Percentiles rank a stretch among this genome's conserved stretches.
phyloP scores from a whole-genome alignment of 2,797 vertebrate genomes.

The Hydrophis major region DNA sequence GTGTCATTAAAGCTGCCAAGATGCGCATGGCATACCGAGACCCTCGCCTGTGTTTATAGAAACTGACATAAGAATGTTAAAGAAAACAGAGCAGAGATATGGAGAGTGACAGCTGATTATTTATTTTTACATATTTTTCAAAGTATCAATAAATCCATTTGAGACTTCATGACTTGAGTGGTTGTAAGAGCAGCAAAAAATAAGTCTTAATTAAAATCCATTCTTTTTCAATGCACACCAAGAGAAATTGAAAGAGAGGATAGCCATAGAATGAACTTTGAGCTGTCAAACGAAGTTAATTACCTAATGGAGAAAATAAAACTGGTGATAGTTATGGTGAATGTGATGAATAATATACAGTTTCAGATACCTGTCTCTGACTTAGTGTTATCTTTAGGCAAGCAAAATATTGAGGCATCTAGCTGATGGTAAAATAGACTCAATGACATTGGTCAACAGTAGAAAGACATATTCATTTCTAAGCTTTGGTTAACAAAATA shows the following conservation, averaged over 20 bases:
- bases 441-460: not conserved
- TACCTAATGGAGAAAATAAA: not conserved
- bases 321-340: not conserved
- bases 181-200: constrained; percentile 13
- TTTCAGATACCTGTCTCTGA: not conserved
- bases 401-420: not conserved
- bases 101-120: constrained; percentile 57
- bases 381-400: not conserved
- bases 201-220: constrained; percentile 26
- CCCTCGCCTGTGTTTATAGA: constrained; percentile 51
- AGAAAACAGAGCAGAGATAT: constrained; percentile 58
- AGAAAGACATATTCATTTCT: not conserved
- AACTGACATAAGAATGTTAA: constrained; percentile 60
- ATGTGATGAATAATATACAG: not conserved
- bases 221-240: constrained; percentile 13
- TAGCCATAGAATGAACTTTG: constrained; percentile 37
- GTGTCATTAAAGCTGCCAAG: constrained; percentile 52
- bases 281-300: constrained; percentile 32
- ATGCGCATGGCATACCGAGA: constrained; percentile 34
- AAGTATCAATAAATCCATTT: constrained; percentile 54
- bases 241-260: constrained; percentile 25
- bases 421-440: not conserved
- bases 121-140: constrained; percentile 57
- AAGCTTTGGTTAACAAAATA: not conserved
- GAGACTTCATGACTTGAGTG: constrained; percentile 48